Conservation (phyloP, 2,797 vertebrate species). For the Sandelia bainsii region DNA sequence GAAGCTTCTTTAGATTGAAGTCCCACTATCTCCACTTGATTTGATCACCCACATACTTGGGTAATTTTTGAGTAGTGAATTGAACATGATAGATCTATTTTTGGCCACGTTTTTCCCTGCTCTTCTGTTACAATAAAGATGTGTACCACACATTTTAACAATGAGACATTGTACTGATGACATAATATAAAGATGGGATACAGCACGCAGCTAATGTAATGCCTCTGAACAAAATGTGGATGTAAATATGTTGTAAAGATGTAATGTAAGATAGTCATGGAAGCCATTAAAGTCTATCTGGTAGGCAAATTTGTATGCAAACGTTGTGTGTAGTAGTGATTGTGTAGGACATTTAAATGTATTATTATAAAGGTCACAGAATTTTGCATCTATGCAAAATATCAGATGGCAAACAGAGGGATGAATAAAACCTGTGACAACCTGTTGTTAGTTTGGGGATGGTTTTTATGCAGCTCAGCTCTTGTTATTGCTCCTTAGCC, state of each 20-base stretch:
- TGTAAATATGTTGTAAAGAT: conserved; percentile 11
- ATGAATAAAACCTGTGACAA: conserved; percentile 25
- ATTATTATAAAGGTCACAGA: conserved; percentile 16
- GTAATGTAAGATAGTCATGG: background rate
- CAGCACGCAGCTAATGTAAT: background rate
- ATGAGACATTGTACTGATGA: conserved; percentile 24
- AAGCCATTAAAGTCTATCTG: conserved; percentile 14
- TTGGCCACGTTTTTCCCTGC: conserved; percentile 17
- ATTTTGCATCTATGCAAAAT: conserved; percentile 46
- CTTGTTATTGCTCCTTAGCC: conserved; percentile 7
- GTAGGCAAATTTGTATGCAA: conserved; percentile 14
- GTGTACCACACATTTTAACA: conserved; percentile 24
- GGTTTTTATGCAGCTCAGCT: background rate
- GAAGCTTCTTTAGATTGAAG: conserved; percentile 50
- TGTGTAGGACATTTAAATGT: conserved; percentile 48
- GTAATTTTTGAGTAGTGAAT: conserved; percentile 44
- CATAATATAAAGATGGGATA: conserved; percentile 14
- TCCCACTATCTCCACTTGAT: conserved; percentile 57
- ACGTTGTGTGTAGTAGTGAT: conserved; percentile 7
- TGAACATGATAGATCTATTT: conserved; percentile 37
- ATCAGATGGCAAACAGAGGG: conserved; percentile 8
- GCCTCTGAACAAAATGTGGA: background rate
- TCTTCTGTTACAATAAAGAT: conserved; percentile 18
- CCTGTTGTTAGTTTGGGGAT: conserved; percentile 30
- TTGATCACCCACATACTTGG: conserved; percentile 49